These are phyloP conservation scores for Anas platyrhynchos DNA, from an alignment of 2,113 vertebrate genomes.

Conservation along the genomic window DNA sequence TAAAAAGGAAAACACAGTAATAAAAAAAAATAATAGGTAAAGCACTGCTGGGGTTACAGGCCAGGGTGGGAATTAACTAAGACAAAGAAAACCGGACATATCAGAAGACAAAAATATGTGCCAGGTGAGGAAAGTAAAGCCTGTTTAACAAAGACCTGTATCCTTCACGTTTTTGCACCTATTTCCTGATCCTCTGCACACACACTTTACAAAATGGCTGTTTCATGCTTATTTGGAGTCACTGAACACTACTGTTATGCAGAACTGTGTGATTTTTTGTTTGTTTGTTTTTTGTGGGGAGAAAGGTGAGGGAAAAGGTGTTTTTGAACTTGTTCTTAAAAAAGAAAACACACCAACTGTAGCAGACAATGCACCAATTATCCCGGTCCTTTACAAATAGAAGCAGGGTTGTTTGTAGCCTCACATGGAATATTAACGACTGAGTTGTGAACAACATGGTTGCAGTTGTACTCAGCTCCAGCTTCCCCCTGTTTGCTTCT, in stretches of 20 bases:
- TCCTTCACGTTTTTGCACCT: not conserved
- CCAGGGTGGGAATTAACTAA: not conserved
- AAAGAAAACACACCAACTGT: not conserved
- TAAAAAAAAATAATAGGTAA: not conserved
- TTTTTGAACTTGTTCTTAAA: not conserved
- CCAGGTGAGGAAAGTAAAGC: not conserved
- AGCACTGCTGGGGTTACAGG: not conserved
- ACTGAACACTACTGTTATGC: no score
- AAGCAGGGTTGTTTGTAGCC: not conserved
- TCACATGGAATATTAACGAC: not conserved
- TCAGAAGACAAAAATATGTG: not conserved
- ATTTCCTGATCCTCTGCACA: not conserved
- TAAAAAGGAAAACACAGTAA: not conserved
- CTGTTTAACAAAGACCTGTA: not conserved
- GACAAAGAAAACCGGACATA: not conserved
- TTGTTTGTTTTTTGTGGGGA: not conserved
- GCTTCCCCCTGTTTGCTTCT: not conserved
- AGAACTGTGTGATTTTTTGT: not conserved
- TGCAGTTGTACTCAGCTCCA: not conserved
- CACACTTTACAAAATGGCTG: no score
- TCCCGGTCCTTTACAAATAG: not conserved
- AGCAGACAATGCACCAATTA: not conserved
- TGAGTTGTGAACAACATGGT: not conserved
- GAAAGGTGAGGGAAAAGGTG: not conserved
- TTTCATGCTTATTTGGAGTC: fast-evolving